Percentiles rank a stretch among this genome's conserved stretches.
Evolutionary conservation across 1,140 invertebrate species (phyloP).

Genomic region (Papilio dardanus): DNA sequence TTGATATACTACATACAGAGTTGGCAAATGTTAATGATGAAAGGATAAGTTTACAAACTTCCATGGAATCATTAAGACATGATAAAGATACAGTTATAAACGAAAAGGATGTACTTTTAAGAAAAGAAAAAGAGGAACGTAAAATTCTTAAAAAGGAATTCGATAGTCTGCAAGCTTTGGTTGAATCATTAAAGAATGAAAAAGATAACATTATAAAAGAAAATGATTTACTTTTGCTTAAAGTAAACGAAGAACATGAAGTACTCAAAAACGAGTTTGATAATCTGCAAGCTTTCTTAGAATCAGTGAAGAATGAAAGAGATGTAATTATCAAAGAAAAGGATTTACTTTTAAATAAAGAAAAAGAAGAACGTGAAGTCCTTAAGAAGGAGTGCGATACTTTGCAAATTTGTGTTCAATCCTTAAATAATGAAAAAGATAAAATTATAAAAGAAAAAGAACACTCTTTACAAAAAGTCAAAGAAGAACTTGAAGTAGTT

Average conservation of each 20-base stretch:
- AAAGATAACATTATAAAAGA: background rate
- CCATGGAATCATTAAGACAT: background rate
- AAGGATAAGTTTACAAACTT: background rate
- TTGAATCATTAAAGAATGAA: background rate
- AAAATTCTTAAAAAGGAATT: no score
- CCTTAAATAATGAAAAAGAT: no score
- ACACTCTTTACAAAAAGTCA: no score
- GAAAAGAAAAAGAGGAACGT: no score
- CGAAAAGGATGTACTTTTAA: no score
- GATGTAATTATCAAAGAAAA: background rate
- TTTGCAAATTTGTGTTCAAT: no score
- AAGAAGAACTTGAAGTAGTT: no score
- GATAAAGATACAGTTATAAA: no score
- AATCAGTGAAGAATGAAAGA: background rate
- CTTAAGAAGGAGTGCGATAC: no score
- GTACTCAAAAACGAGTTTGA: background rate
- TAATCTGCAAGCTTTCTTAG: background rate
- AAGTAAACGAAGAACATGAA: background rate
- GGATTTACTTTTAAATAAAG: background rate
- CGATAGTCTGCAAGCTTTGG: no score
- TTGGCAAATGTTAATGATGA: background rate
- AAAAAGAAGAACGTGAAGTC: no score
- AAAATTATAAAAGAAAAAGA: no score
- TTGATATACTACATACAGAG: background rate
- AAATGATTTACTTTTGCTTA: background rate